Evolutionary conservation across 1,140 invertebrate species (phyloP), one percentile per base, ranked within the genome.

Genomic region (Akabosia matsudoensis): DNA sequence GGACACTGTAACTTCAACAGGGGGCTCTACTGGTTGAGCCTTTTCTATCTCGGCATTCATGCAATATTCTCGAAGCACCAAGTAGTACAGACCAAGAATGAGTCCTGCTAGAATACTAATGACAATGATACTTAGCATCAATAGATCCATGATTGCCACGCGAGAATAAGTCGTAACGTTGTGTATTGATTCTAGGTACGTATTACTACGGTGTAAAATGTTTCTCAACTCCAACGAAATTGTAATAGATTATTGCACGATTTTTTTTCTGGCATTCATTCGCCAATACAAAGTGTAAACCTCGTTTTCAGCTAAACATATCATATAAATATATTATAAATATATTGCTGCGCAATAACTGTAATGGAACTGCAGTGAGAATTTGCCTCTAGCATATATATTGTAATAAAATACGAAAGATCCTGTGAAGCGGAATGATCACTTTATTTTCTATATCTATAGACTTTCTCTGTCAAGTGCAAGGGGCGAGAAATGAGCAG

Each of bases 121-220:
- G 30, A 81, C 78, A 70, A 81, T 70, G n/a, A 79, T 67, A 45
- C 78, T 79, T n/a, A 81, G 56, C 45, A 79, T 52, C 2, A 81
- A 70, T 18, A 81, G 76, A 79, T 81, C 80, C 80, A 81, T 81
- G 24, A 31, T 22, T 67, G 2, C 26, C n/a, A 61, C 24, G 54
- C n/a, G 54, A 7, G 4, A 24, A 7, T 16, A 61, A n/a, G 24
- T 61, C 24, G 54, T 7, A 4, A 61, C 54, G 13, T 14, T 24
- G n/a, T 61, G 24, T 22, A n/a, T 24, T 51, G 45, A 13, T 51
- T 51, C 10, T 10, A 51, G n/a, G 54, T n/a, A 24, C 13, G 14
- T 24, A 61, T 61, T 24, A 3, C 54, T 61, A 24, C 54, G 10
- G n/a, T 14, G n/a, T n/a, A n/a, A n/a, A n/a, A n/a, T n/a, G n/a